Evolutionary conservation across 2,888 invertebrate species (phyloP).

Genomic region (Ligdia adustata): DNA sequence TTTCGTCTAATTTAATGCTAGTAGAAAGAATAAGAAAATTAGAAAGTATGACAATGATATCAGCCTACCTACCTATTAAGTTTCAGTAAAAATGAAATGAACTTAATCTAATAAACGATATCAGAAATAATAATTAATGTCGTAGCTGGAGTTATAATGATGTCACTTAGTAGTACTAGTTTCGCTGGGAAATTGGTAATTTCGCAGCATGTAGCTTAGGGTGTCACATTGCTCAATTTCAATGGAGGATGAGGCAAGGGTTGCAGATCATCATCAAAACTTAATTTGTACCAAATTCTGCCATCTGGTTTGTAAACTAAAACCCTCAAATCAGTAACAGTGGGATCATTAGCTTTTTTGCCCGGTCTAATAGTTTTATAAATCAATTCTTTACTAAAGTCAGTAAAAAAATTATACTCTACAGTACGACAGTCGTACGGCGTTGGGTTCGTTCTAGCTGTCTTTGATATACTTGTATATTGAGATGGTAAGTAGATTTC

Average conservation of each 20-base stretch:
- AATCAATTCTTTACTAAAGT: constrained; percentile 16
- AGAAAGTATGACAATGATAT: too few species aligned
- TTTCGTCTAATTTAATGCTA: too few species aligned
- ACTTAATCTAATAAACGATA: too few species aligned
- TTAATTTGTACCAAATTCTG: neutral
- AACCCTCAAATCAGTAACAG: constrained; percentile 4
- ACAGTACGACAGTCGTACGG: constrained; percentile 8
- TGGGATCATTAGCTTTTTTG: constrained; percentile 14
- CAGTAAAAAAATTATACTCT: constrained; percentile 17
- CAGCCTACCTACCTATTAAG: too few species aligned
- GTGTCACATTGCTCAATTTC: constrained; percentile 11
- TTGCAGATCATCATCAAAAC: constrained; percentile 9
- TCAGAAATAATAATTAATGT: too few species aligned
- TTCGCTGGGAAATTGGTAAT: constrained; percentile 21
- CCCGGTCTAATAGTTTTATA: constrained; percentile 21
- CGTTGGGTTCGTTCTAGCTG: neutral
- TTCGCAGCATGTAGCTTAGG: constrained; percentile 15
- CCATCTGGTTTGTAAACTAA: constrained; percentile 1
- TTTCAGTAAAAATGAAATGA: too few species aligned
- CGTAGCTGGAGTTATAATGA: too few species aligned
- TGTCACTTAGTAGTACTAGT: too few species aligned
- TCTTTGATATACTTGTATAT: neutral
- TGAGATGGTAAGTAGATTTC: constrained; percentile 17
- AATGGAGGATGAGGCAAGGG: constrained; percentile 21
- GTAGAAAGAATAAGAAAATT: too few species aligned